Percentiles rank a stretch among this genome's conserved stretches.
These are phyloP conservation scores for Delphinus delphis DNA, from an alignment of 2,113 vertebrate species.

Conservation along the genomic window DNA sequence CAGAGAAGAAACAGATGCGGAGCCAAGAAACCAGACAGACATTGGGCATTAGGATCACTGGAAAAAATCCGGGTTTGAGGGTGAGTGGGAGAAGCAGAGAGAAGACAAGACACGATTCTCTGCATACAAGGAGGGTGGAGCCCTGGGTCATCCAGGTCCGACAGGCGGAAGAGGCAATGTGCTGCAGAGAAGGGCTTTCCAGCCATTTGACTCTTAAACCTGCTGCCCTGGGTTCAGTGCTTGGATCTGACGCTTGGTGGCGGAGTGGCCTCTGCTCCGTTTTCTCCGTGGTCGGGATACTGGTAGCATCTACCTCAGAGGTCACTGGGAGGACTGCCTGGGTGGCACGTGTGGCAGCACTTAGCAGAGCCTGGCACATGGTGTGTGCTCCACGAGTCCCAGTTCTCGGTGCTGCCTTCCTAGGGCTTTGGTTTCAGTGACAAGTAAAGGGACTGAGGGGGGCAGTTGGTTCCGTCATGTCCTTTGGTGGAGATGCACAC, in stretches of 20 bases:
- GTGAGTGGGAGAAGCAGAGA: not conserved
- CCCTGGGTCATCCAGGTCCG: not conserved
- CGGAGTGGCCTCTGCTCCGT: not conserved
- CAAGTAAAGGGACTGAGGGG: no score
- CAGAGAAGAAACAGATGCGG: not conserved
- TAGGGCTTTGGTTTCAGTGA: not conserved
- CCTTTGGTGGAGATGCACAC: no score
- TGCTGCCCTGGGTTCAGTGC: not conserved
- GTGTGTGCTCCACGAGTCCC: not conserved
- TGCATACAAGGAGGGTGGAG: not conserved
- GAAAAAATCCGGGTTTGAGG: no score
- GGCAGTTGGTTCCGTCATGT: not conserved
- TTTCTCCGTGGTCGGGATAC: not conserved
- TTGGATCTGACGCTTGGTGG: not conserved
- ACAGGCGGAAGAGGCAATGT: not conserved
- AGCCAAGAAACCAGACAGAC: not conserved
- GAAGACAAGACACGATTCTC: not conserved
- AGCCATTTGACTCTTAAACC: not conserved
- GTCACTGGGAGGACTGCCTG: fast-evolving
- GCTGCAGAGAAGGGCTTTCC: not conserved
- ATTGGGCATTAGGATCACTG: not conserved
- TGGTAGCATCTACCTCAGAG: fast-evolving
- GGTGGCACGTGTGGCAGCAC: not conserved
- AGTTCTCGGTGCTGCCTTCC: no score
- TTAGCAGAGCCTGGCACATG: not conserved